Conservation (phyloP, 2,888 invertebrate species). For the Papilio elwesi region DNA sequence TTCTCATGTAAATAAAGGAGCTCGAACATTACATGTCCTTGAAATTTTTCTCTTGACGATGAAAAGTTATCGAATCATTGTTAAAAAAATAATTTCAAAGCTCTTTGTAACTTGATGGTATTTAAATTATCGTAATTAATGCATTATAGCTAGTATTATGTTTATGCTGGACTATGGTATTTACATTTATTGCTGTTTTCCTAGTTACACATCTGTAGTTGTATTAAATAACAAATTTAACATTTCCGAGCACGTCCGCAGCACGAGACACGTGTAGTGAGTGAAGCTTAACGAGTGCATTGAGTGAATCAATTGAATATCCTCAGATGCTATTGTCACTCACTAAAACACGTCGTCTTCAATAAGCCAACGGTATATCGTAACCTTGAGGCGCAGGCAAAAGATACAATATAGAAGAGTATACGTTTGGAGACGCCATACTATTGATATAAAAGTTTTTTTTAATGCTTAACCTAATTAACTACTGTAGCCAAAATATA, state of each 20-base stretch:
- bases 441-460: too few relatives aligned
- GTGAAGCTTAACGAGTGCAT: conserved; percentile 20
- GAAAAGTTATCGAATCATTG: background rate
- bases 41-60: background rate
- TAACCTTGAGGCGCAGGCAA: conserved; percentile 23
- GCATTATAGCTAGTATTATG: too few relatives aligned
- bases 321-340: conserved; percentile 27
- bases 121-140: too few relatives aligned
- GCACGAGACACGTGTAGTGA: conserved; percentile 18
- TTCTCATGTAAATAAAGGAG: conserved; percentile 2
- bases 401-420: too few relatives aligned
- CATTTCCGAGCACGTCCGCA: background rate
- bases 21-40: background rate
- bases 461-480: too few relatives aligned
- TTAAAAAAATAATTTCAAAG: background rate
- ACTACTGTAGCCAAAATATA: too few relatives aligned
- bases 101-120: too few relatives aligned
- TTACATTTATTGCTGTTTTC: conserved; percentile 4
- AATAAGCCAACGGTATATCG: conserved; percentile 7
- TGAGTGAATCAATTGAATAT: conserved; percentile 34
- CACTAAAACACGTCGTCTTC: conserved; percentile 8
- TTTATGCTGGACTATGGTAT: background rate
- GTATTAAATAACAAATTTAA: background rate
- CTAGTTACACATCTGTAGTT: too few relatives aligned
- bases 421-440: too few relatives aligned